Evolutionary conservation across 1,140 invertebrate genomes (phyloP).

Genomic region (Melipona quadrifasciata): DNA sequence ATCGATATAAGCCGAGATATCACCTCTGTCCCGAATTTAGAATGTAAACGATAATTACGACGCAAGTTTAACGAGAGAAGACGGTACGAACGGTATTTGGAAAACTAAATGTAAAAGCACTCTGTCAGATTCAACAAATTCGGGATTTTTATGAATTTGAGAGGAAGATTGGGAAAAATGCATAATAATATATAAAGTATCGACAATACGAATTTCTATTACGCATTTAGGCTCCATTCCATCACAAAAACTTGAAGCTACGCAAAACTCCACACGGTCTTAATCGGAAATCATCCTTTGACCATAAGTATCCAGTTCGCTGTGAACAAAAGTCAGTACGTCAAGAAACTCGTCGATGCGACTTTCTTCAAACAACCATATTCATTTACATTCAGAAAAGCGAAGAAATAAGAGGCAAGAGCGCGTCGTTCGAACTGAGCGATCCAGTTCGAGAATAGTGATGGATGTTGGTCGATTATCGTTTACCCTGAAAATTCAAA

Average conservation of each 20-base stretch:
- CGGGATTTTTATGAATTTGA: too few species aligned
- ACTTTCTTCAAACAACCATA: not conserved
- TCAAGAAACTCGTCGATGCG: not conserved
- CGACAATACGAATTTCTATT: too few species aligned
- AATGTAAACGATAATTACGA: not conserved
- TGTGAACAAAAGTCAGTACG: not conserved
- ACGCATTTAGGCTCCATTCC: too few species aligned
- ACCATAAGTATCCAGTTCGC: not conserved
- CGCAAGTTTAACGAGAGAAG: not conserved
- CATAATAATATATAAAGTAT: too few species aligned
- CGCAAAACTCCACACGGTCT: too few species aligned
- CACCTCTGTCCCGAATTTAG: not conserved
- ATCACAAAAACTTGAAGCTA: too few species aligned
- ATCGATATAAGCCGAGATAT: not conserved
- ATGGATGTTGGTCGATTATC: slow-evolving; percentile 17
- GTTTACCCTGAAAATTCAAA: not conserved
- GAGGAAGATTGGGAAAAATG: too few species aligned
- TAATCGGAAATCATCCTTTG: not conserved
- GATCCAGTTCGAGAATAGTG: not conserved
- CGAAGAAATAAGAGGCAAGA: not conserved
- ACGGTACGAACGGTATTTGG: not conserved
- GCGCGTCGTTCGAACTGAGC: not conserved
- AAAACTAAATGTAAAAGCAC: not conserved
- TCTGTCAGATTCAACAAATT: too few species aligned
- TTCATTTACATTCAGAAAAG: not conserved